phyloP scores from a whole-genome alignment of 2,113 vertebrate genomes.

The Uria aalge region DNA sequence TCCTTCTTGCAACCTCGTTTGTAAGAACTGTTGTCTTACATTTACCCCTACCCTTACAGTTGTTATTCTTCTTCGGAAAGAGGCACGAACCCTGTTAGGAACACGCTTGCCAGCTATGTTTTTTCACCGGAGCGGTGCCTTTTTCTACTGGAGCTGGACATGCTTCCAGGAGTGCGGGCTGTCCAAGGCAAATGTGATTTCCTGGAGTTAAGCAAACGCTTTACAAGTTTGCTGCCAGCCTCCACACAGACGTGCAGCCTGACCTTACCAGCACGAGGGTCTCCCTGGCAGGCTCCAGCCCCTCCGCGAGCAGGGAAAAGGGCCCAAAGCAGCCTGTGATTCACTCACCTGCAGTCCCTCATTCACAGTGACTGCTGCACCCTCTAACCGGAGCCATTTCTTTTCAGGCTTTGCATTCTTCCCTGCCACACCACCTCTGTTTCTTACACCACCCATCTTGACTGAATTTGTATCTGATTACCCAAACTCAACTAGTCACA shows the following conservation, averaged over 20 bases:
- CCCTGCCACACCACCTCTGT: neutral
- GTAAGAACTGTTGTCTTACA: neutral
- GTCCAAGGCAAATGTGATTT: neutral
- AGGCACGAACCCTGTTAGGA: neutral
- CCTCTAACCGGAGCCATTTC: neutral
- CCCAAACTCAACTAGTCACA: neutral
- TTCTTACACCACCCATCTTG: neutral
- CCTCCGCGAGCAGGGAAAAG: neutral
- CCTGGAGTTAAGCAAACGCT: neutral
- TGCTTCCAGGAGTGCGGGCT: rapidly evolving
- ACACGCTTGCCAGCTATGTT: neutral
- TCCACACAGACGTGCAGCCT: rapidly evolving
- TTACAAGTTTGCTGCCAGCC: neutral
- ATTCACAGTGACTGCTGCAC: neutral
- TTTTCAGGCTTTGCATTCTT: neutral
- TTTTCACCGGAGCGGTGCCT: neutral
- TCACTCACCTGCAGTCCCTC: neutral
- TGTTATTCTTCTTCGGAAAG: neutral
- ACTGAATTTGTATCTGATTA: neutral
- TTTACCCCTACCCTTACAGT: rapidly evolving
- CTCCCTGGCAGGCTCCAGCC: neutral
- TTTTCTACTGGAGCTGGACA: neutral
- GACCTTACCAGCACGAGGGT: neutral
- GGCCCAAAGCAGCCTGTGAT: neutral
- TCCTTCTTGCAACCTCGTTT: neutral